A percentile compares a stretch with the other conserved stretches of the same genome.
phyloP scores from a whole-genome alignment of 1,140 invertebrate species.

The Calephelis nemesis region DNA sequence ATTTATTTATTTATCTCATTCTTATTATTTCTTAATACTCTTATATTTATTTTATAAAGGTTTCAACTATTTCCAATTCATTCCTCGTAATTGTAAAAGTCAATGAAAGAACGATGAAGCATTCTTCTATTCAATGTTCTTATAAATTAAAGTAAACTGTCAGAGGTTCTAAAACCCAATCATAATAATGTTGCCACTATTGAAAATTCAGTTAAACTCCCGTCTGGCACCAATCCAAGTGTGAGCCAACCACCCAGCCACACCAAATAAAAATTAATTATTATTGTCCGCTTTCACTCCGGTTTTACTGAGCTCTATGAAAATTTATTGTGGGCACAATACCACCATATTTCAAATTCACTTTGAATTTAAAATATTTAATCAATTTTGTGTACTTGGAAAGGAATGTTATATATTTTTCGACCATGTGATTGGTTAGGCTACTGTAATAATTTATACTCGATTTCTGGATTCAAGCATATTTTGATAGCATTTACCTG shows the following conservation, averaged over 20 bases:
- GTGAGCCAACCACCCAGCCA: conserved; percentile 27
- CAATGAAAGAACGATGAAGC: no score
- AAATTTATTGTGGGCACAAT: neutral
- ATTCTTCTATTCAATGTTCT: no score
- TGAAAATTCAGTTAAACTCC: conserved; percentile 34
- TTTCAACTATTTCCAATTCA: no score
- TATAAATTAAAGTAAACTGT: neutral
- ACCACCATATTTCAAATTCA: neutral
- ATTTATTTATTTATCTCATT: no score
- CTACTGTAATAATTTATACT: no score
- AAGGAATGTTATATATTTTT: no score
- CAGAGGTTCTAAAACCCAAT: conserved; percentile 37
- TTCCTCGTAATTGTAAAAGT: no score
- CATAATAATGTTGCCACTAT: conserved; percentile 46
- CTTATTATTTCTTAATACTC: no score
- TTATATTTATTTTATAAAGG: no score
- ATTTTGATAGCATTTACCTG: no score
- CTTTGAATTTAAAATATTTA: conserved; percentile 8
- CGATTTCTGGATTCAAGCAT: no score
- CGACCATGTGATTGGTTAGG: no score
- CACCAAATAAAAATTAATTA: conserved; percentile 57
- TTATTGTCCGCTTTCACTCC: conserved; percentile 46
- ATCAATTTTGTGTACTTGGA: neutral
- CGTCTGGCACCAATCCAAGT: conserved; percentile 51
- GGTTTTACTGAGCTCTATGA: conserved; percentile 7